These are phyloP conservation scores for Diorhabda elongata DNA, from an alignment of 1,140 invertebrate species.

Conservation along the genomic window DNA sequence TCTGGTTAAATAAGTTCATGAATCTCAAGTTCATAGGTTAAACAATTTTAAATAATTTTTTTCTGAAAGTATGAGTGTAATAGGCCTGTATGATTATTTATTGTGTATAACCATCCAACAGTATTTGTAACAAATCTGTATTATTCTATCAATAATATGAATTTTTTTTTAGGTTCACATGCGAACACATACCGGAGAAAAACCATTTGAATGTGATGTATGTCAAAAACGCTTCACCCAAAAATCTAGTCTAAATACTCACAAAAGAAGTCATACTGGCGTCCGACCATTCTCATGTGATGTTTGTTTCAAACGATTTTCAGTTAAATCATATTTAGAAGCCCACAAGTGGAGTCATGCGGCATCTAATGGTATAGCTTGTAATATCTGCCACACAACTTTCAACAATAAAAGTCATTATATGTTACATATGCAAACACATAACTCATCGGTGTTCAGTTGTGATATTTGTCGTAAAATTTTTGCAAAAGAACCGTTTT, in stretches of 20 bases:
- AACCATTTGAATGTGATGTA: constrained; percentile 73
- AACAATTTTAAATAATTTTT: no score
- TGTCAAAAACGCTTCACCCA: constrained; percentile 73
- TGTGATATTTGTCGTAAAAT: constrained; percentile 68
- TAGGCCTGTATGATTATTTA: no score
- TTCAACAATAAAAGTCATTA: constrained; percentile 64
- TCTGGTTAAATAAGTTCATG: no score
- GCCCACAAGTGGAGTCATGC: constrained; percentile 74
- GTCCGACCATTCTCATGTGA: constrained; percentile 75
- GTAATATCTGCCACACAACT: constrained; percentile 65
- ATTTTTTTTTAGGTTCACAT: constrained; percentile 56
- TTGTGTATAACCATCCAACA: no score
- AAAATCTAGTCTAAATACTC: constrained; percentile 76
- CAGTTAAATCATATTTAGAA: constrained; percentile 72
- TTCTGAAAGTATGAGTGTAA: no score
- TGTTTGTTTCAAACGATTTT: constrained; percentile 69
- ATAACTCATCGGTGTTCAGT: constrained; percentile 65
- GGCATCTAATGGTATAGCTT: constrained; percentile 66
- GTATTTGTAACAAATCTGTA: no score
- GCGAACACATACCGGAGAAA: constrained; percentile 72
- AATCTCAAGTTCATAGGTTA: no score
- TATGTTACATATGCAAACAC: constrained; percentile 68
- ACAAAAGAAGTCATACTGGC: constrained; percentile 78
- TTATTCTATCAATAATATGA: no score
- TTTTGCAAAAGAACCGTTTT: constrained; percentile 70